Evolutionary conservation across 2,797 vertebrate species (phyloP).

Genomic region (Amblyraja radiata): DNA sequence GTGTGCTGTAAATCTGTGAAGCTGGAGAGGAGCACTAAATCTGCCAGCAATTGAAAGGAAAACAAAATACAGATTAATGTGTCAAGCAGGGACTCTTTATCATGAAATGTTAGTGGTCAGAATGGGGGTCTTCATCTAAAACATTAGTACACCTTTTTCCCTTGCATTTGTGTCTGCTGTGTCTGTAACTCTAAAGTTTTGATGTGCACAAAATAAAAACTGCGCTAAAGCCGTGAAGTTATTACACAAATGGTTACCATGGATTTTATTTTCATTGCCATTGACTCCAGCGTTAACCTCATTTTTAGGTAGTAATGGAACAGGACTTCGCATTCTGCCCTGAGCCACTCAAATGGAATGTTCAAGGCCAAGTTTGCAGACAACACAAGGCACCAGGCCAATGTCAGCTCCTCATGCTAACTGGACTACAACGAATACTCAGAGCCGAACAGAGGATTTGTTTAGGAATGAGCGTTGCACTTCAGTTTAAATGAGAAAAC

Average conservation of each 20-base stretch:
- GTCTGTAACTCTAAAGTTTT: not conserved
- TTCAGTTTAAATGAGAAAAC: not conserved
- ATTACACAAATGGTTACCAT: not conserved
- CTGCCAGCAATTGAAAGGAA: not conserved
- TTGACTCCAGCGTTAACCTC: not conserved
- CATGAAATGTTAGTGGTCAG: not conserved
- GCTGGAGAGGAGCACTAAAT: not conserved
- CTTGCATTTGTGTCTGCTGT: not conserved
- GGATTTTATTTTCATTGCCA: not conserved
- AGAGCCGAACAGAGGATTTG: not conserved
- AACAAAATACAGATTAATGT: not conserved
- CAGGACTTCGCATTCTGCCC: not conserved
- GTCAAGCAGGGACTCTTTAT: not conserved
- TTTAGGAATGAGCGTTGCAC: not conserved
- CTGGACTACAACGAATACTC: not conserved
- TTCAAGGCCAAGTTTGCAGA: constrained; percentile 7
- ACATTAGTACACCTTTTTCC: not conserved
- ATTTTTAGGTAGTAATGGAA: not conserved
- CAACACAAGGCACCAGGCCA: constrained; percentile 29
- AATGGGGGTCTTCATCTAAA: not conserved
- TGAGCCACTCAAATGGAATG: not conserved
- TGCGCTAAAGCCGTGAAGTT: not conserved
- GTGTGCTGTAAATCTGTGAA: not conserved
- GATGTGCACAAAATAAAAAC: not conserved
- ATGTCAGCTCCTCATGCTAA: not conserved